Conservation (phyloP, 1,140 invertebrate species). For the Aethina tumida region DNA sequence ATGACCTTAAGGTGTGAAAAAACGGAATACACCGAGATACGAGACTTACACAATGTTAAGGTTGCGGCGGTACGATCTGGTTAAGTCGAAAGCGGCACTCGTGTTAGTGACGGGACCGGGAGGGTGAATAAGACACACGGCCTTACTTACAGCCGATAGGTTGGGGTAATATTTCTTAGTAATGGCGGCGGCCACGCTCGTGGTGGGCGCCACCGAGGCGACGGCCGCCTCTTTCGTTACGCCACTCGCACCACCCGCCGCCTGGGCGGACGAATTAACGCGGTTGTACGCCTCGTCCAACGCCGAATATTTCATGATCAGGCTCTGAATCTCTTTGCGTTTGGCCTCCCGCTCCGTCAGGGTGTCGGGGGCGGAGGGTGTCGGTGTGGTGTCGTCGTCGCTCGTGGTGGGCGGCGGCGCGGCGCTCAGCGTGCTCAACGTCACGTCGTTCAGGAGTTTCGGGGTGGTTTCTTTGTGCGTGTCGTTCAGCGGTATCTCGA, state of each 20-base stretch:
- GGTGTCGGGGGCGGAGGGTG: slow-evolving; percentile 41
- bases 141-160: slow-evolving; percentile 37
- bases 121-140: slow-evolving; percentile 12
- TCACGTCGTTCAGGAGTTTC: slow-evolving; percentile 10
- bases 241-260: slow-evolving; percentile 33
- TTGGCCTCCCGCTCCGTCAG: slow-evolving; percentile 60
- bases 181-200: slow-evolving; percentile 22
- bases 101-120: slow-evolving; percentile 17
- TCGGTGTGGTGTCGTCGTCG: slow-evolving; percentile 43
- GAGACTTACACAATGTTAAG: slow-evolving; percentile 25
- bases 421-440: slow-evolving; percentile 21
- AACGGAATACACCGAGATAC: not conserved
- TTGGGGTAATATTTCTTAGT: slow-evolving; percentile 31
- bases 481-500: slow-evolving; percentile 35
- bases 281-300: slow-evolving; percentile 55
- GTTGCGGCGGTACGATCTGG: slow-evolving; percentile 9
- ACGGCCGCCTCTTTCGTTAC: slow-evolving; percentile 6
- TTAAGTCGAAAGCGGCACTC: slow-evolving; percentile 25
- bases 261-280: slow-evolving; percentile 32
- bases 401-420: slow-evolving; percentile 22
- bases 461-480: slow-evolving; percentile 11
- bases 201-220: slow-evolving; percentile 3
- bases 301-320: slow-evolving; percentile 67
- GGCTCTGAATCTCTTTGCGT: slow-evolving; percentile 68
- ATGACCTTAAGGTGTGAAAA: not conserved